A percentile compares a stretch with the other conserved stretches of the same genome.
Evolutionary conservation across 2,113 vertebrate species (phyloP).

Genomic region (Narcine bancroftii): DNA sequence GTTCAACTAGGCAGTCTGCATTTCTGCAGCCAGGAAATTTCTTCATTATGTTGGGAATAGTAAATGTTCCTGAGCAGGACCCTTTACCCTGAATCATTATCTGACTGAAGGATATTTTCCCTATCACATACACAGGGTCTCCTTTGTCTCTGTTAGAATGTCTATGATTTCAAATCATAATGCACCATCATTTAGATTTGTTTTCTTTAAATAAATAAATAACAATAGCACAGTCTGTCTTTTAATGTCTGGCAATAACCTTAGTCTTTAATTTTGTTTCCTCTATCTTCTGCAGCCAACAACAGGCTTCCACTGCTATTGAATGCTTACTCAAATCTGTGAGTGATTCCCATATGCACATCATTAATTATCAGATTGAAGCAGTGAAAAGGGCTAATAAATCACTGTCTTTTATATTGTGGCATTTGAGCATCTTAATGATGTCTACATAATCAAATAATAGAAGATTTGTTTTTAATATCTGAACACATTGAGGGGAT

Average conservation of each 20-base stretch:
- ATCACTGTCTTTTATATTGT: not conserved
- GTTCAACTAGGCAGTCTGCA: not conserved
- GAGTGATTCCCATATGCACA: not conserved
- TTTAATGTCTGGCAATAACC: not conserved
- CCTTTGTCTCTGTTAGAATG: not conserved
- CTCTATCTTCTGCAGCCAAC: not conserved
- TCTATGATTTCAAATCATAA: not conserved
- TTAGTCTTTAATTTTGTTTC: not conserved
- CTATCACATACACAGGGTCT: not conserved
- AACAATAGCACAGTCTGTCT: not conserved
- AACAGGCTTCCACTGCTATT: not conserved
- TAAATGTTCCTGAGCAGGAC: not conserved
- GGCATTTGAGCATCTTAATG: too few relatives aligned
- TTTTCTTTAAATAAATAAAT: not conserved
- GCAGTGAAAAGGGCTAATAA: not conserved
- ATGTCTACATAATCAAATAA: too few relatives aligned
- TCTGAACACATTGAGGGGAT: too few relatives aligned
- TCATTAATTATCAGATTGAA: not conserved
- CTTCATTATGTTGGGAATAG: not conserved
- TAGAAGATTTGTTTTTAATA: too few relatives aligned
- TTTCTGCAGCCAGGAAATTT: not conserved
- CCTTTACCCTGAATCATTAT: not conserved
- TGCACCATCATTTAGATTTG: not conserved
- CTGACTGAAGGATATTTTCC: not conserved
- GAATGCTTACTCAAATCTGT: not conserved